A percentile compares a stretch with the other conserved stretches of the same genome.
phyloP scores from a whole-genome alignment of 2,797 vertebrate genomes.

The Acestrorhynchus altus region DNA sequence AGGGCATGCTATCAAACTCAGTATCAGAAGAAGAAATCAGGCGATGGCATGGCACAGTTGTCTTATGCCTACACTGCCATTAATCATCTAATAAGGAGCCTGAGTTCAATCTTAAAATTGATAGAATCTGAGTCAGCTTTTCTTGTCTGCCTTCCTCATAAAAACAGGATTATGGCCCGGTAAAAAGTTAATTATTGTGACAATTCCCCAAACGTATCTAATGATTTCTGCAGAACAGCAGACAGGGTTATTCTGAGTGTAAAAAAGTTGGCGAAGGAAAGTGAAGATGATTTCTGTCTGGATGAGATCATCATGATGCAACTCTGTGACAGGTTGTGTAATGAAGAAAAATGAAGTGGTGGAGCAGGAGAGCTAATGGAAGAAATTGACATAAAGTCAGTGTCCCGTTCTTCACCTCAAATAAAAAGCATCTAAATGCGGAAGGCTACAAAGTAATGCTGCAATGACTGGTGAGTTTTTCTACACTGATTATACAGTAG shows the following conservation, averaged over 20 bases:
- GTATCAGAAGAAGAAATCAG: constrained; percentile 20
- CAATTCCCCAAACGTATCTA: constrained; percentile 54
- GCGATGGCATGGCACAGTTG: constrained; percentile 10
- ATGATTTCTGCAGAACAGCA: constrained; percentile 54
- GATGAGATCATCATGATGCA: constrained; percentile 47
- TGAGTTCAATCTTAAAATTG: constrained; percentile 40
- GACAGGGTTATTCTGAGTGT: constrained; percentile 48
- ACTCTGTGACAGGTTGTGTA: constrained; percentile 39
- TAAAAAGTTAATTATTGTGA: constrained; percentile 63
- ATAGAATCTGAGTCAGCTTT: constrained; percentile 47
- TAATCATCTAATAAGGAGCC: constrained; percentile 40
- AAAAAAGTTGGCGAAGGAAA: constrained; percentile 49
- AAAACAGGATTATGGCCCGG: constrained; percentile 61
- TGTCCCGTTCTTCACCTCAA: not conserved
- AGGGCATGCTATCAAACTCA: not conserved
- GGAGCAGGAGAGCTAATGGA: constrained; percentile 14
- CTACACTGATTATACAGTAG: not conserved
- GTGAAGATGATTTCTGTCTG: constrained; percentile 33
- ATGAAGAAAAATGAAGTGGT: constrained; percentile 45
- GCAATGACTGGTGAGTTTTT: not conserved
- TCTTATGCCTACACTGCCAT: constrained; percentile 37
- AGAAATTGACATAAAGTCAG: constrained; percentile 18
- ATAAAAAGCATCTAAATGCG: constrained; percentile 2
- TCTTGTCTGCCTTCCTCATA: constrained; percentile 58
- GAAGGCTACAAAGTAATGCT: constrained; percentile 12